Evolutionary conservation across 2,888 invertebrate species (phyloP), one percentile per base, ranked within the genome.

Genomic region (Pristionchus entomophagus): DNA sequence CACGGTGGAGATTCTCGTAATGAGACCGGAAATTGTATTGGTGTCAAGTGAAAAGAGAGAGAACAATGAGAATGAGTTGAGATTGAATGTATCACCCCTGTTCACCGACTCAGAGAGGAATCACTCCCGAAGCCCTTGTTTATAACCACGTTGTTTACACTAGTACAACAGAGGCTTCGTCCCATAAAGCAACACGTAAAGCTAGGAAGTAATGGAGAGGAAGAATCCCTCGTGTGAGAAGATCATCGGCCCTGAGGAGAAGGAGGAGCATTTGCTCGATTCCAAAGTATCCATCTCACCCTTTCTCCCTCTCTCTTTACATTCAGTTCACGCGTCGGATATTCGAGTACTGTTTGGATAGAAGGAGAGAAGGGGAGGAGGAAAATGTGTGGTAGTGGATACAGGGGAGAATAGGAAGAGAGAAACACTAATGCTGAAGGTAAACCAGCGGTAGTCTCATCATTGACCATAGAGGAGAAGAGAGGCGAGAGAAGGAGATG

Each of bases 271-370:
- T 62, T 32, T 62, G 32, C 62, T 69, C 69, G 35, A 69, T 41
- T 19, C 69, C 8, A 69, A 19, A n/a, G 69, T 69, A 22, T 69
- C 69, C n/a, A 41, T 69, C 69, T 35, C 69, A 0, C 65, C 35
- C 32, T n/a, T 2, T 41, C 69, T 69, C 12, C 41, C 10, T 65
- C 69, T 41, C 69, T 22, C 69, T 1, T 17, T n/a, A n/a, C 17
- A 69, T 0, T 69, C 69, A 38, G 69, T 69, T 69, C 69, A 38
- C 69, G 69, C 38, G 2, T 69, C 38, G 69, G 69, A 69, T 35
- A 69, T 69, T 38, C 69, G 69, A 41, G 69, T 35, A 69, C 38
- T 69, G 69, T 69, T 69, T 69, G 69, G 69, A 38, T 69, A 69
- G 69, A 69, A 19, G 17, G 69, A 38, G 38, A 22, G 35, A 19